Base-by-base conservation (phyloP, 2,113 vertebrate genomes). In the Holacanthus passer region DNA sequence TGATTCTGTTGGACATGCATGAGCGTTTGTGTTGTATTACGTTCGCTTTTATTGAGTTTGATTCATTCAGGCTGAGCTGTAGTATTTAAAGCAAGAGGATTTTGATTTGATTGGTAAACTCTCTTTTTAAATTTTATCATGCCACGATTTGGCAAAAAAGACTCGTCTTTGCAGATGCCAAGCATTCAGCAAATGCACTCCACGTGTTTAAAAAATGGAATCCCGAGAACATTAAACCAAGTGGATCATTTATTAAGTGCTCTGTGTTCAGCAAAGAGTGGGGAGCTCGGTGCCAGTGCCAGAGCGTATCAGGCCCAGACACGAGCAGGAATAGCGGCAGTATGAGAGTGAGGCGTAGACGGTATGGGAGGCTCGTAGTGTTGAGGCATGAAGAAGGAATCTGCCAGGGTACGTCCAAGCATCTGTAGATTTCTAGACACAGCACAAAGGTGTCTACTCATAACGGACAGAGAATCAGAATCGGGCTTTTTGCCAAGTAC, bases 201-300 rank as follows among this genome's bases (percentile, higher is more conserved):
- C 92, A 82, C 73, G 84, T 93, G 88, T 87, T 41, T 81, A 66
- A 76, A 80, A 71, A 86, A 89, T 87, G 89, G 90, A 93, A 92
- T 93, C 93, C 89, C 90, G 81, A 81, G 79, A 91, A 87, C 84
- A 85, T 76, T 80, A 86, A 89, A 88, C 85, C 65, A 62, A 85
- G 85, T 87, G 83, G 82, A 90, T 92, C 82, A 82, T 90, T 86
- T 88, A 89, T 85, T 78, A 92, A 86, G 72, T 27, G 10, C 80
- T 86, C 76, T 87, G 75, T 65, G 45, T 77, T 81, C 60, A 45
- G 85, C 43, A 67, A 76, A 83, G 73, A 74, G 71, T 66, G 39
- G 69, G 59, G 53, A 75, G 66, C 39, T 81, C 53, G 73, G 69
- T 85, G 75, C 81, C 66, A 55, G 70, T 77, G 84, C 83, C 79